Conservation (phyloP, 2,888 invertebrate genomes). For the Atethmia centrago region DNA sequence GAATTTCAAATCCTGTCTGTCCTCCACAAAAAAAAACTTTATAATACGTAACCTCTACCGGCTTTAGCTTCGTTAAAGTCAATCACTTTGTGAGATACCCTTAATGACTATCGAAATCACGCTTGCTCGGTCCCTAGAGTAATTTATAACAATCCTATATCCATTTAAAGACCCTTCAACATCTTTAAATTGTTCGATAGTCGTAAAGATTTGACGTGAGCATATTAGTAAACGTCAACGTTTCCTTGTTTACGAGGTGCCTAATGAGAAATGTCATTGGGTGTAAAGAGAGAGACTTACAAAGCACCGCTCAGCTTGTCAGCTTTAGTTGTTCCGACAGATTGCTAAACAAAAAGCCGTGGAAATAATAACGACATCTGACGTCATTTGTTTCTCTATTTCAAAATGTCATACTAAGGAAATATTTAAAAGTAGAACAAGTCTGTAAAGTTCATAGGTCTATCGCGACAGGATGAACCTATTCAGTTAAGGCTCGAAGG, state of each 20-base stretch:
- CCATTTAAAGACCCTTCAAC: constrained; percentile 71
- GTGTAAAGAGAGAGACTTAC: constrained; percentile 79
- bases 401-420: constrained; percentile 12
- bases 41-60: background rate
- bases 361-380: constrained; percentile 68
- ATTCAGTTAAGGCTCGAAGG: constrained; percentile 73
- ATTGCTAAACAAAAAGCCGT: constrained; percentile 65
- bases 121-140: constrained; percentile 67
- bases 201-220: constrained; percentile 83
- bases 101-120: constrained; percentile 72
- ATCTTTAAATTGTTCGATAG: constrained; percentile 79
- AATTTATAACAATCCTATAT: constrained; percentile 77
- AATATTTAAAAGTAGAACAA: constrained; percentile 18
- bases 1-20: background rate
- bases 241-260: constrained; percentile 85
- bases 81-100: constrained; percentile 40
- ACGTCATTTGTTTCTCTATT: constrained; percentile 55
- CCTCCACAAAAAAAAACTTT: background rate
- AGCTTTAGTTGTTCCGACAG: constrained; percentile 58
- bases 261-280: constrained; percentile 85
- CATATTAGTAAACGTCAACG: constrained; percentile 85
- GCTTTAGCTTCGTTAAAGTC: constrained; percentile 35
- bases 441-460: constrained; percentile 64
- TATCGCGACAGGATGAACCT: constrained; percentile 65
- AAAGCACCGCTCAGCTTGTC: constrained; percentile 71